phyloP scores from a whole-genome alignment of 2,113 vertebrate species.

The Paedocypris sp. region DNA sequence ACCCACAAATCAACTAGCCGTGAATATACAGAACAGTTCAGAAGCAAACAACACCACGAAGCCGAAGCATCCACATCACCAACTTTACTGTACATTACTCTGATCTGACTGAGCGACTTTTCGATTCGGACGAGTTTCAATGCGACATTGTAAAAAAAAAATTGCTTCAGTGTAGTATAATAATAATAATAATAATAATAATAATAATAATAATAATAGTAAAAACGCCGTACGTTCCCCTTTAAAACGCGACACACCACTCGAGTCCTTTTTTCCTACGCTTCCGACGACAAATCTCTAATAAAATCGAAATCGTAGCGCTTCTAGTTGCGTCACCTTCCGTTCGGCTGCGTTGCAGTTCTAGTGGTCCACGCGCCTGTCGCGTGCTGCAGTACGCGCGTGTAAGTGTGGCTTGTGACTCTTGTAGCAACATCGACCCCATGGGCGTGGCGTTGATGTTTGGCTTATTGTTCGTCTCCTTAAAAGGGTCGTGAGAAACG shows the following conservation, averaged over 20 bases:
- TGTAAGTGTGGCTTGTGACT: constrained; percentile 44
- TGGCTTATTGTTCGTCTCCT: constrained; percentile 22
- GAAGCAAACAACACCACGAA: no score
- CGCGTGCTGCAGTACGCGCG: constrained; percentile 52
- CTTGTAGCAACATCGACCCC: constrained; percentile 50
- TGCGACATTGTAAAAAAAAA: no score
- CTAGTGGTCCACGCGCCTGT: constrained; percentile 50
- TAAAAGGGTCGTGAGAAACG: constrained; percentile 4
- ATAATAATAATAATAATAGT: no score
- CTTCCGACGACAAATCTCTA: neutral
- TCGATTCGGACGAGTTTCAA: no score
- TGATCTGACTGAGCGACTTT: no score
- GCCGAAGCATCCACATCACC: no score
- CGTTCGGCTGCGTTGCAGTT: neutral
- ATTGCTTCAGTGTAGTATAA: no score
- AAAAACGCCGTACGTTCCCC: no score
- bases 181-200: no score
- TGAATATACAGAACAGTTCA: neutral
- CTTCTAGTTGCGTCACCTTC: neutral
- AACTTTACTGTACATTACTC: no score
- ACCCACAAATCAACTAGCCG: neutral
- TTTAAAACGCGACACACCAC: no score
- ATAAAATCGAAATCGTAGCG: neutral
- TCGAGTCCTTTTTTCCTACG: neutral
- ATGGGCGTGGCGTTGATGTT: constrained; percentile 55